A percentile compares a stretch with the other conserved stretches of the same genome.
Conservation (phyloP, 2,113 vertebrate species). For the Motacilla alba region DNA sequence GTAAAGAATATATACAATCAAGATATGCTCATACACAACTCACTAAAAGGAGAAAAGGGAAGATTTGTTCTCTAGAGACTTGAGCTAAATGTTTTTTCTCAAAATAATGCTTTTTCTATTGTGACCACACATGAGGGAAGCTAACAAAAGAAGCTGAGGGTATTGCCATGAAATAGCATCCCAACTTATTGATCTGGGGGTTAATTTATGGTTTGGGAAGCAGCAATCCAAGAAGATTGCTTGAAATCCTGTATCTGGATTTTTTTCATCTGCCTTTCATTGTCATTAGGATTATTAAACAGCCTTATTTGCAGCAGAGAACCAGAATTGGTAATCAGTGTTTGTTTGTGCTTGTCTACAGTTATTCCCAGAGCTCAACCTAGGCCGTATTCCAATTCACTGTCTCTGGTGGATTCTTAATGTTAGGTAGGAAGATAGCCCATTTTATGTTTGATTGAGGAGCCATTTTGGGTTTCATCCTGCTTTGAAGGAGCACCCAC, state of each 20-base stretch:
- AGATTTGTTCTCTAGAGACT: not conserved
- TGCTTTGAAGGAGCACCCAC: not conserved
- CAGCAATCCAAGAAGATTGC: conserved; percentile 27
- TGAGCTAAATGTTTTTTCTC: conserved; percentile 35
- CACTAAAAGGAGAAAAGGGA: not conserved
- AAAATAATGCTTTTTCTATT: conserved; percentile 33
- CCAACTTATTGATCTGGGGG: conserved; percentile 29
- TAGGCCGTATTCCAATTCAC: not conserved
- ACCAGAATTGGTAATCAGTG: not conserved
- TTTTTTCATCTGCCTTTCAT: conserved; percentile 26
- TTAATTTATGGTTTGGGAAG: conserved; percentile 54
- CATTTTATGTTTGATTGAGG: not conserved
- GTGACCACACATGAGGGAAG: not conserved
- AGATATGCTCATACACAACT: not conserved
- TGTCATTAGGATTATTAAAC: conserved; percentile 25
- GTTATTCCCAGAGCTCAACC: not conserved
- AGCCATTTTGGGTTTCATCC: not conserved
- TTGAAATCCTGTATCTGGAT: conserved; percentile 17
- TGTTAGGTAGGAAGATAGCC: not conserved
- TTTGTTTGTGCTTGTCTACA: not conserved
- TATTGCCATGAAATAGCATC: conserved; percentile 20
- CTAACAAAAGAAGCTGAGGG: conserved; percentile 11
- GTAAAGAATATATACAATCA: conserved; percentile 35
- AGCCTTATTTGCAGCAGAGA: not conserved
- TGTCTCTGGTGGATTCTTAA: not conserved